Base-by-base conservation (phyloP, 2,113 vertebrate genomes). In the Mesoclemmys tuberculata region DNA sequence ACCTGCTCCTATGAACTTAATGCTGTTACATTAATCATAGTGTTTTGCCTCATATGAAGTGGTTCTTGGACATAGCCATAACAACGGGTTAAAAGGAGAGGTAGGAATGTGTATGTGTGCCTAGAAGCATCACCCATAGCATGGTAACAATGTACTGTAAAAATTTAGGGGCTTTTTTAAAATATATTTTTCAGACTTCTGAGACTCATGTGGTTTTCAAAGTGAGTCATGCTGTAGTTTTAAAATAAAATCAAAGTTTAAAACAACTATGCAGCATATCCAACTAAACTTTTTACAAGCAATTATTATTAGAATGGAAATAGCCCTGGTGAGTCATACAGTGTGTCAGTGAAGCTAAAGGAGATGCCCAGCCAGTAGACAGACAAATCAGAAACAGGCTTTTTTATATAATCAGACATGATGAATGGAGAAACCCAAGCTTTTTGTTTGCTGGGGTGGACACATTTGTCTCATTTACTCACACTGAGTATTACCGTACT, bases 311-410 rank as follows among this genome's bases (percentile, higher is more conserved):
- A 83, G 82, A 93, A 88, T 58, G 92, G 93, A 89, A 96, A 89
- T 31, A 90, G 6, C 55, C 31, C 27, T 92, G 74, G 9, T 95
- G 90, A 97, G 92, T 97, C 92, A 94, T 93, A 58, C 80, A 93
- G 55, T 11, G 44, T 71, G 58, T 49, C 64, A 55, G 48, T 83
- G 58, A 90, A 89, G 90, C 77, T 84, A 56, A 94, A 51, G 41
- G 81, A 95, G n/a, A 94, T 96, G 97, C 52, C 81, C 26, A 87
- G n/a, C 44, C 92, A 49, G 75, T 86, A 48, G 68, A 94, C 8
- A 1, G 1, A 21, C 12, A 90, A 96, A 89, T 31, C 51, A 85
- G n/a, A 83, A 95, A 87, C 68, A 91, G 46, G 2, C n/a, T 68
- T 24, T 2, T 92, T 88, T 91, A 46, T 44, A 55, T 71, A 89